Conservation (phyloP, 1,140 invertebrate species). For the Notospermus geniculatus region DNA sequence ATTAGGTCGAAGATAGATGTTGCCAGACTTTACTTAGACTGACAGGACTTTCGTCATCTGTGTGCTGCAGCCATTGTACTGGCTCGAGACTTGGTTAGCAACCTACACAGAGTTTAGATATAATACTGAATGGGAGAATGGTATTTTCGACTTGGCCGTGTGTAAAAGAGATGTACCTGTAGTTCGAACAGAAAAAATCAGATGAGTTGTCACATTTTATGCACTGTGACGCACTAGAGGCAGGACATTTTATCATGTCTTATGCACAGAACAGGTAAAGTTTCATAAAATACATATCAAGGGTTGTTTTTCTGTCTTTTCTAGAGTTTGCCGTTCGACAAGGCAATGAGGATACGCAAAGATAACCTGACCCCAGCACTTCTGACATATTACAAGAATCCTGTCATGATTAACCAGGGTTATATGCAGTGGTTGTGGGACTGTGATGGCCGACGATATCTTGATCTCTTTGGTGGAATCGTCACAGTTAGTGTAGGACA, state of each 20-base stretch:
- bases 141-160: no score
- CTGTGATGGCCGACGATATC: slow-evolving; percentile 77
- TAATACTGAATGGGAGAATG: no score
- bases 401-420: slow-evolving; percentile 80
- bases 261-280: background rate
- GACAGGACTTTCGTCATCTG: no score
- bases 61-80: no score
- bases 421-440: slow-evolving; percentile 83
- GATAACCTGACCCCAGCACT: slow-evolving; percentile 70
- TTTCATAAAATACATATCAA: background rate
- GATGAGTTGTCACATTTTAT: no score
- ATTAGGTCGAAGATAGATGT: no score
- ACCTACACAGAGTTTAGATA: no score
- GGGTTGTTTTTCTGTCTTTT: slow-evolving; percentile 15
- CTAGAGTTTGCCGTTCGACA: slow-evolving; percentile 46
- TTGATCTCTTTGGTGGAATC: slow-evolving; percentile 94
- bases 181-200: no score
- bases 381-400: slow-evolving; percentile 76
- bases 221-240: no score
- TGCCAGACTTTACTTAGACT: no score
- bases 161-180: no score
- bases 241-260: background rate
- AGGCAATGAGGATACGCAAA: slow-evolving; percentile 40
- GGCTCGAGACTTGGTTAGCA: no score
- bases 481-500: slow-evolving; percentile 97